phyloP scores from a whole-genome alignment of 2,888 invertebrate genomes.

The Ephialtes manifestator region DNA sequence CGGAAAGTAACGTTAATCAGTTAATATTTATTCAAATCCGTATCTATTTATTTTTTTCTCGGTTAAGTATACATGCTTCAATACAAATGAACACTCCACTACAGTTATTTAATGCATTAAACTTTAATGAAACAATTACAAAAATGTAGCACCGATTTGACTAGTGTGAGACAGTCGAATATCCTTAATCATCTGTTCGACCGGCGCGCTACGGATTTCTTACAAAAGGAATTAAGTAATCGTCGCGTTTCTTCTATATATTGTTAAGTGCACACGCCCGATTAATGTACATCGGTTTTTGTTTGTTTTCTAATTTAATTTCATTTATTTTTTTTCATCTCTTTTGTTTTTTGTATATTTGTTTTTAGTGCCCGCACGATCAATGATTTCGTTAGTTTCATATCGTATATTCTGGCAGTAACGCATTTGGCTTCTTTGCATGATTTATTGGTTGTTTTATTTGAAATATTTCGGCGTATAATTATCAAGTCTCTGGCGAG shows the following conservation, averaged over 20 bases:
- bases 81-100: too few relatives aligned
- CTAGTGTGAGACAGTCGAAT: too few relatives aligned
- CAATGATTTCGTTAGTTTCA: conserved; percentile 42
- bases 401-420: conserved; percentile 38
- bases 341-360: conserved; percentile 35
- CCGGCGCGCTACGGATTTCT: conserved; percentile 39
- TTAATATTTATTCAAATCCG: too few relatives aligned
- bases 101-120: too few relatives aligned
- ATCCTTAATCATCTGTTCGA: conserved; percentile 41
- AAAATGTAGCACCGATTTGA: too few relatives aligned
- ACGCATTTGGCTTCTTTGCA: conserved; percentile 31
- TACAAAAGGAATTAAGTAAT: conserved; percentile 64
- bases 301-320: conserved; percentile 27
- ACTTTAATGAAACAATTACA: too few relatives aligned
- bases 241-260: conserved; percentile 50
- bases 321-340: conserved; percentile 30
- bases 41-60: too few relatives aligned
- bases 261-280: conserved; percentile 65
- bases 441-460: conserved; percentile 1
- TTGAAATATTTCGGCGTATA: conserved; percentile 1
- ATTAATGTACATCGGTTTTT: conserved; percentile 55
- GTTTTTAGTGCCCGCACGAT: conserved; percentile 47
- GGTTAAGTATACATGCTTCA: too few relatives aligned
- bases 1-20: too few relatives aligned
- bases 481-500: conserved; percentile 58